These are phyloP conservation scores for Caenorhabditis becei DNA, from an alignment of 2,888 invertebrate species.

Conservation along the genomic window DNA sequence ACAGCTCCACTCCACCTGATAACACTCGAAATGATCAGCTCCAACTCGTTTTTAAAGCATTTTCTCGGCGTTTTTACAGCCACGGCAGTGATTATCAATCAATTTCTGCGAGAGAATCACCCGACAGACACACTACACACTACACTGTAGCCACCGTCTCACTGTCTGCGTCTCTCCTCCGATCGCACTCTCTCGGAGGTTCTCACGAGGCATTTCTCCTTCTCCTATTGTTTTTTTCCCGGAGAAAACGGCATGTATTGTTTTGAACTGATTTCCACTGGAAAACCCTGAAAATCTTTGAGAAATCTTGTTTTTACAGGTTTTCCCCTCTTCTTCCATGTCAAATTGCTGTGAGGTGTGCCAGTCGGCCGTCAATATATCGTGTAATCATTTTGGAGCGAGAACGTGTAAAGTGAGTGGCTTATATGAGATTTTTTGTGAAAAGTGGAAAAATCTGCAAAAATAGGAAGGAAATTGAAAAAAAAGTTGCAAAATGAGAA, in stretches of 20 bases:
- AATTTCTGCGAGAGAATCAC: background rate
- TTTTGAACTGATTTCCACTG: background rate
- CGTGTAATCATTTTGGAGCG: conserved; percentile 56
- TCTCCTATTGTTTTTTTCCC: background rate
- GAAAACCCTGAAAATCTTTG: no score
- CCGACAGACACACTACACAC: background rate
- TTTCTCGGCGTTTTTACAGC: background rate
- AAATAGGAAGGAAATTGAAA: background rate
- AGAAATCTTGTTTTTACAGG: background rate
- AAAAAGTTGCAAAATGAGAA: background rate
- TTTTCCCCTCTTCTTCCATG: conserved; percentile 1
- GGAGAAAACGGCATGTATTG: background rate
- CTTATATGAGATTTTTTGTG: background rate
- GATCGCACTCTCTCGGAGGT: background rate
- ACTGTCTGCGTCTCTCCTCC: background rate
- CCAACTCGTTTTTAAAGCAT: background rate
- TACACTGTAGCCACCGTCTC: background rate
- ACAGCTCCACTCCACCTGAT: conserved; percentile 1
- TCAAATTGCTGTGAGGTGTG: conserved; percentile 38
- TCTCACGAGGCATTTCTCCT: background rate
- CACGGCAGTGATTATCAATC: background rate
- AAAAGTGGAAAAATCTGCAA: background rate
- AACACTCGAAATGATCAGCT: background rate
- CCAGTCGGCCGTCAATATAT: conserved; percentile 20
- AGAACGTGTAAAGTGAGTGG: conserved; percentile 51